These are phyloP conservation scores for Hyphantria cunea DNA, from an alignment of 1,140 invertebrate genomes.

Conservation along the genomic window DNA sequence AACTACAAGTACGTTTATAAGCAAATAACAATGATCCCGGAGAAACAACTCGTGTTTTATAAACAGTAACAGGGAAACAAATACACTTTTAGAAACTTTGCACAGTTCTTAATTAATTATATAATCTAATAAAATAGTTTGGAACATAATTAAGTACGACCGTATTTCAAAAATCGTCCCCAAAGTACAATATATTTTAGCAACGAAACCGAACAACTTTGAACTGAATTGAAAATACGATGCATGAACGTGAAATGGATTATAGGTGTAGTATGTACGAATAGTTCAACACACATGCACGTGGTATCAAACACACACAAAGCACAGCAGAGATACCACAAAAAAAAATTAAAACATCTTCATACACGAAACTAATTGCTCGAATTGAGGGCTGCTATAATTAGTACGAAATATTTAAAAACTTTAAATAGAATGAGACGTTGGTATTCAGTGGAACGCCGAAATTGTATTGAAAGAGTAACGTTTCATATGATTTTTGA, in stretches of 20 bases:
- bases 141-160: neutral
- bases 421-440: too few relatives aligned
- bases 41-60: constrained; percentile 31
- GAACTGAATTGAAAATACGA: constrained; percentile 13
- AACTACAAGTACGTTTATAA: constrained; percentile 4
- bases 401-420: too few relatives aligned
- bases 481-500: too few relatives aligned
- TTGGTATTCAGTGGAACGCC: too few relatives aligned
- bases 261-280: neutral
- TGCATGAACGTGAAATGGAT: neutral
- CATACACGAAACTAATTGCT: neutral
- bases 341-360: neutral
- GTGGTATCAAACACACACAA: neutral
- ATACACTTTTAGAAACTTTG: constrained; percentile 22
- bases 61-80: constrained; percentile 35
- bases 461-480: too few relatives aligned
- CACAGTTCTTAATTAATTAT: constrained; percentile 3
- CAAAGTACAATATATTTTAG: constrained; percentile 15
- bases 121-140: constrained; percentile 13
- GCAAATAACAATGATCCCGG: constrained; percentile 16
- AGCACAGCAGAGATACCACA: neutral
- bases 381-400: too few relatives aligned
- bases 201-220: constrained; percentile 7
- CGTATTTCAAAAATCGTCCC: constrained; percentile 12
- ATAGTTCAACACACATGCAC: neutral